These are phyloP conservation scores for Fringilla coelebs DNA, from an alignment of 2,797 vertebrate species.

Conservation along the genomic window DNA sequence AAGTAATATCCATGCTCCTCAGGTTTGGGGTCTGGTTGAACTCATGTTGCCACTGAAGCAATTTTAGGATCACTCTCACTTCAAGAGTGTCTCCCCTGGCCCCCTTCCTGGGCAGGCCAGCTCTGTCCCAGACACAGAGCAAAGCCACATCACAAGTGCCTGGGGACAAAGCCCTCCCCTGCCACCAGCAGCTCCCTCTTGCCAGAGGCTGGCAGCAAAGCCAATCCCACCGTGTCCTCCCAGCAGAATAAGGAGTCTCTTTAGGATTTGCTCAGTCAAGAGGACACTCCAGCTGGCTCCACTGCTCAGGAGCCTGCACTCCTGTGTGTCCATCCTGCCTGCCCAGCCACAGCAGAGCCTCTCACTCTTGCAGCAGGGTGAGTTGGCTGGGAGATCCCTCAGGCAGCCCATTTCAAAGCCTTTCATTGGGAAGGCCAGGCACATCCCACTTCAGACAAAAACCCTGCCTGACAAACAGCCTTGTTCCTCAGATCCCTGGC, in stretches of 20 bases:
- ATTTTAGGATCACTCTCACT: not conserved
- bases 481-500: not conserved
- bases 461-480: not conserved
- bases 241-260: conserved; percentile 45
- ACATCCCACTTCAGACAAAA: conserved; percentile 42
- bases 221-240: conserved; percentile 36
- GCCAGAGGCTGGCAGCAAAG: not conserved
- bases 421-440: conserved; percentile 20
- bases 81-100: not conserved
- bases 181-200: not conserved
- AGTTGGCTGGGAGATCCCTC: not conserved
- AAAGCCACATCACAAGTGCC: not conserved
- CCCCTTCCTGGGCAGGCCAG: not conserved
- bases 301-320: not conserved
- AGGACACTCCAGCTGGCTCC: conserved; percentile 49
- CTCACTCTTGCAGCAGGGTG: not conserved
- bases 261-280: conserved; percentile 25
- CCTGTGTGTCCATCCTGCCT: not conserved
- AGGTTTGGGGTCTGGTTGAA: not conserved
- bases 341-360: not conserved
- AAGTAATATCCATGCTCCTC: not conserved
- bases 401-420: conserved; percentile 28
- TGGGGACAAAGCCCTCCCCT: not conserved
- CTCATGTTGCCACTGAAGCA: not conserved
- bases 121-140: not conserved